Evolutionary conservation across 2,113 vertebrate genomes (phyloP), one percentile per base, ranked within the genome.

Genomic region (Nyctibius bracteatus): DNA sequence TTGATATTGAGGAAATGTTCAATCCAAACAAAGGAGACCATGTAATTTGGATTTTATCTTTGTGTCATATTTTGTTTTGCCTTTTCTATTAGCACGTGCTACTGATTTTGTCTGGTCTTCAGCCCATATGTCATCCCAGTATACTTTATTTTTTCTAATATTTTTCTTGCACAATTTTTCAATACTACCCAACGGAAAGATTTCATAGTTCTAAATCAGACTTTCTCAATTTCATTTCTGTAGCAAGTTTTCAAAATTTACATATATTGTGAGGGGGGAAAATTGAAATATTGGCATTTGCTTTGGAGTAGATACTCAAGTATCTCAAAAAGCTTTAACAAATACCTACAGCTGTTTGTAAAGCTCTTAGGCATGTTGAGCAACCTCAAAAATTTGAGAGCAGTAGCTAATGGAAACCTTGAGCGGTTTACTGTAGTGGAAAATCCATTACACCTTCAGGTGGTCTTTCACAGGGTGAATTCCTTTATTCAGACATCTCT

Each of bases 1-100:
- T 86, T 92, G 90, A 93, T 95, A 75, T 46, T 88, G 88, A 90
- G 79, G 92, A 93, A 90, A 31, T 52, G 15, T 93, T 78, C 80
- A 74, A 89, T 86, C 72, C 71, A 93, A 86, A 94, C 81, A 95
- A 88, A 92, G n/a, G 68, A 92, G 49, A 75, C 22, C 35, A 79
- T 75, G 93, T 83, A 8, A n/a, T 93, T 83, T n/a, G 33, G 77
- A 63, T 81, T 91, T 86, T 84, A 75, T 88, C 43, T 68, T 62
- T 86, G 51, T 62, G 46, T 72, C 46, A 25, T 54, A 61, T 77
- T 96, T 63, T 89, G 41, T 9, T 88, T 94, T 88, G 46, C 21
- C 49, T 94, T 93, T 94, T 92, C 62, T 88, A 20, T 88, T 82
- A 91, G 46, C 58, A 66, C 49, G 33, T 57, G 46, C 68, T 94